These are phyloP conservation scores for Minunthozetes semirufus DNA, from an alignment of 2,888 invertebrate genomes.

Conservation along the genomic window DNA sequence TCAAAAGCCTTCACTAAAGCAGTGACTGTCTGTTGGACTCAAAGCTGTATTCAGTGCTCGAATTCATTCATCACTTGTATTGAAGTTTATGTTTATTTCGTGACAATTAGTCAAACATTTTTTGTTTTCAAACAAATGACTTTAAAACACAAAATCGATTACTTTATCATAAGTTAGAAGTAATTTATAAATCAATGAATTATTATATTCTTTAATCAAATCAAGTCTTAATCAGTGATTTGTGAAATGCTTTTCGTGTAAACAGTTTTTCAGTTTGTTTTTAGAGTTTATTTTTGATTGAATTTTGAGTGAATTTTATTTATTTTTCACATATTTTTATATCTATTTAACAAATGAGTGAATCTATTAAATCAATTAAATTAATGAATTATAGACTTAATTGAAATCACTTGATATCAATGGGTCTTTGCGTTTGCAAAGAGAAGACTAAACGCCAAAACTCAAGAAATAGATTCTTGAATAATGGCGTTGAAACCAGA, in stretches of 20 bases:
- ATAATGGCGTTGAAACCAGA: neutral
- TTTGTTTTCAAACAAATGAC: neutral
- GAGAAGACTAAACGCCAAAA: neutral
- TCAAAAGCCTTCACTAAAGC: neutral
- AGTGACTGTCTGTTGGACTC: neutral
- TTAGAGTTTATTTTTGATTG: too few relatives aligned
- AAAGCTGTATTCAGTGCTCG: slow-evolving; percentile 1
- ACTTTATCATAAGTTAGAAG: neutral
- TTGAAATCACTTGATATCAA: neutral
- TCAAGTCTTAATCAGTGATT: too few relatives aligned
- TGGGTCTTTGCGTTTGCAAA: slow-evolving; percentile 20
- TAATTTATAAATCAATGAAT: too few relatives aligned
- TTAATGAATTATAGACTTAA: neutral
- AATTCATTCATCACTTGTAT: slow-evolving; percentile 6
- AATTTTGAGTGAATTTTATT: too few relatives aligned
- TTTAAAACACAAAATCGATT: neutral
- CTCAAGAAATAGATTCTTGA: neutral
- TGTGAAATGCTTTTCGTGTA: too few relatives aligned
- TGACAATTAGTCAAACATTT: neutral
- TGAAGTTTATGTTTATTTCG: neutral
- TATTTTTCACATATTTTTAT: neutral
- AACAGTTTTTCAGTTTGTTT: too few relatives aligned
- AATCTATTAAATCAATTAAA: neutral
- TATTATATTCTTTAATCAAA: too few relatives aligned
- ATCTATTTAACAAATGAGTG: neutral